Conservation (phyloP, 2,113 vertebrate species). For the Myanophis thanlyinensis region DNA sequence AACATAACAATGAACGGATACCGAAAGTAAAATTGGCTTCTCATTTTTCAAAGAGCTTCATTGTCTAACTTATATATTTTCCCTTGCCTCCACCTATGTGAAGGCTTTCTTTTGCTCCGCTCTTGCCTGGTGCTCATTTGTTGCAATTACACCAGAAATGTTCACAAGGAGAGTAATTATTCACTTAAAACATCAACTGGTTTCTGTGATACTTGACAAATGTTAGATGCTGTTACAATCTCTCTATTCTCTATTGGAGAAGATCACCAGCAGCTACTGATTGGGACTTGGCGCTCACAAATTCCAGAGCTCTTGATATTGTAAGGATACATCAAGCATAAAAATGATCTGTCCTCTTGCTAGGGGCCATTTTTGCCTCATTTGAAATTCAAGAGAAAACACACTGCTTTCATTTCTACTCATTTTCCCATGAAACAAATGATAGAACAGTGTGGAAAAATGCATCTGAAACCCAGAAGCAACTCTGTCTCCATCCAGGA, state of each 20-base stretch:
- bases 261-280: conserved; percentile 45
- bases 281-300: conserved; percentile 54
- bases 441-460: conserved; percentile 54
- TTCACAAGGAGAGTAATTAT: conserved; percentile 36
- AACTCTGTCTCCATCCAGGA: not conserved
- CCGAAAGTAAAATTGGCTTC: not conserved
- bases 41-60: conserved; percentile 27
- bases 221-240: not conserved
- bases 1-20: not conserved
- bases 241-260: conserved; percentile 32
- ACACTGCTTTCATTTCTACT: conserved; percentile 55
- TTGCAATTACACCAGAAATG: conserved; percentile 20
- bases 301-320: conserved; percentile 62
- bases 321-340: conserved; percentile 71
- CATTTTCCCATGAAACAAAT: conserved; percentile 66
- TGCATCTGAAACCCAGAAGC: not conserved
- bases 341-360: conserved; percentile 63
- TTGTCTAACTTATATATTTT: conserved; percentile 36
- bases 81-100: not conserved
- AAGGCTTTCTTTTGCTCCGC: not conserved
- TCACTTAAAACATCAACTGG: not conserved
- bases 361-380: conserved; percentile 54
- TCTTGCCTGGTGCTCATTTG: not conserved
- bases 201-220: not conserved
- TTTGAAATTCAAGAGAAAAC: conserved; percentile 31